Conservation (phyloP, 2,113 vertebrate genomes). For the Dolichotis patagonum region DNA sequence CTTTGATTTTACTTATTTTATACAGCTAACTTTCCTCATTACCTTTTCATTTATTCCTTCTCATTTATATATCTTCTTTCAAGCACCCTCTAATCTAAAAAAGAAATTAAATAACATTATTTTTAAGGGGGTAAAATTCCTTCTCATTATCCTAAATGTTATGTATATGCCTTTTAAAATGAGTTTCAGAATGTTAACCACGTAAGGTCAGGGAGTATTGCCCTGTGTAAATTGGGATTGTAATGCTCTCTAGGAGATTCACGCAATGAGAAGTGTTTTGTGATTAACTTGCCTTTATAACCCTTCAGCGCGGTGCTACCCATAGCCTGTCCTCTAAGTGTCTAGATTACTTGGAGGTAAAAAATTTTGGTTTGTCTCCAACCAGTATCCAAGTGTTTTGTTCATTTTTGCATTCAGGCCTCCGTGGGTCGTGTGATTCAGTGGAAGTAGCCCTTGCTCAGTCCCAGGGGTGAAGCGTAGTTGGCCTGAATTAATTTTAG, state of each 20-base stretch:
- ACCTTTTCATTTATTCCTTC: constrained; percentile 14
- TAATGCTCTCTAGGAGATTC: background rate
- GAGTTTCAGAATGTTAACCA: constrained; percentile 42
- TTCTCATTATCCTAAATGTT: constrained; percentile 38
- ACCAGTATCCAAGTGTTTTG: background rate
- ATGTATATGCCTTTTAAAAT: constrained; percentile 36
- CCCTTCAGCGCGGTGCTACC: background rate
- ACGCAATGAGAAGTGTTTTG: background rate
- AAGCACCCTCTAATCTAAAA: constrained; percentile 50
- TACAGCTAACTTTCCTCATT: constrained; percentile 2
- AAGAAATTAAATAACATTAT: constrained; percentile 54
- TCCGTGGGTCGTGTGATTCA: background rate
- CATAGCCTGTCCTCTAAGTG: background rate
- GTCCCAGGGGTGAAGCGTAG: background rate
- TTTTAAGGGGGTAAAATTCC: constrained; percentile 47
- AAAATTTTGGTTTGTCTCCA: background rate
- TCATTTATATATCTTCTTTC: constrained; percentile 16
- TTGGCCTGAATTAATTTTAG: background rate
- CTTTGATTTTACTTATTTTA: constrained; percentile 60
- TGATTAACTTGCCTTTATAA: background rate
- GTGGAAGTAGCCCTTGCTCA: background rate
- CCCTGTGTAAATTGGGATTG: background rate
- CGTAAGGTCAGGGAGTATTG: constrained; percentile 50
- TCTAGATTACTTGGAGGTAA: background rate
- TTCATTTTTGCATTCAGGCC: background rate